Conservation (phyloP, 2,113 vertebrate species). For the Rhegmatorhina hoffmannsi region DNA sequence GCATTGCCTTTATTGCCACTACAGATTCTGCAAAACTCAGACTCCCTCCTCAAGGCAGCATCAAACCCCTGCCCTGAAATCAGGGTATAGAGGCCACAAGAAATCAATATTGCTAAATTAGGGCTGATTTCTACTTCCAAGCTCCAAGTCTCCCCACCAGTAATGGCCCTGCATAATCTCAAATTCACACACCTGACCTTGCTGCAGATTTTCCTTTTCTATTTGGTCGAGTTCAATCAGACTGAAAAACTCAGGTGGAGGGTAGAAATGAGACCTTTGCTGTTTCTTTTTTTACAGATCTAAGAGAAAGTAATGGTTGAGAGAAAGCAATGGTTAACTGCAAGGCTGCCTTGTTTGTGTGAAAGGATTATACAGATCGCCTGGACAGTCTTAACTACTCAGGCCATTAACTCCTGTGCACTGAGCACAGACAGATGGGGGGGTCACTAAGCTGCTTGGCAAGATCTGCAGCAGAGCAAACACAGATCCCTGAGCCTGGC, state of each 20-base stretch:
- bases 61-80: background rate
- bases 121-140: background rate
- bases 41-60: background rate
- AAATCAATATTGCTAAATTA: background rate
- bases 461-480: background rate
- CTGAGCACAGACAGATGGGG: background rate
- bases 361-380: conserved; percentile 44
- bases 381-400: conserved; percentile 23
- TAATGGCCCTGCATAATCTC: background rate
- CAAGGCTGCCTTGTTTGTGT: background rate
- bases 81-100: background rate
- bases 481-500: background rate
- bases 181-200: background rate
- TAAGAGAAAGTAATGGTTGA: background rate
- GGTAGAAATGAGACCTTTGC: background rate
- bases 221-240: background rate
- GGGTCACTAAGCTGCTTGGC: background rate
- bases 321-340: background rate
- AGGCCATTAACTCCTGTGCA: conserved; percentile 55
- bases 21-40: background rate
- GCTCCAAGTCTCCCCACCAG: background rate
- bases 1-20: background rate
- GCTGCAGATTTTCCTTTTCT: background rate
- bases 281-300: background rate
- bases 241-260: accelerated